Conservation (phyloP, 2,113 vertebrate species). For the Piliocolobus tephrosceles region DNA sequence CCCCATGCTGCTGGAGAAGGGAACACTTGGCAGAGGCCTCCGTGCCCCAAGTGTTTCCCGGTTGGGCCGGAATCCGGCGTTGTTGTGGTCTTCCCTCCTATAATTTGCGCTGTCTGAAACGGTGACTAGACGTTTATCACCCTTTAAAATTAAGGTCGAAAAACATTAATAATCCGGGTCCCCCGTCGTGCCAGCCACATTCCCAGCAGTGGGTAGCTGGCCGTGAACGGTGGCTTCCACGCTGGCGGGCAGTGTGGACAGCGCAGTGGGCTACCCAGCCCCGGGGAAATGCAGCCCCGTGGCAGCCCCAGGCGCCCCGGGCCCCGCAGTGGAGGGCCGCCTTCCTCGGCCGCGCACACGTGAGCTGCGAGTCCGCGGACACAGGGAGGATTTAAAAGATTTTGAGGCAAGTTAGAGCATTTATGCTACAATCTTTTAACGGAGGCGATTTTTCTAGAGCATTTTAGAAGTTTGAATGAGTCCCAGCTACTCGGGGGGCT, state of each 20-base stretch:
- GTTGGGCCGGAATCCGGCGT: not conserved
- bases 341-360: not conserved
- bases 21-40: fast-evolving
- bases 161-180: not conserved
- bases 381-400: not conserved
- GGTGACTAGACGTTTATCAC: too few relatives aligned
- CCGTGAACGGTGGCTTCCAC: not conserved
- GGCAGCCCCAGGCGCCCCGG: too few relatives aligned
- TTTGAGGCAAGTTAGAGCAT: not conserved
- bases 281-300: too few relatives aligned
- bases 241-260: not conserved
- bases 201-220: too few relatives aligned
- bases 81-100: not conserved
- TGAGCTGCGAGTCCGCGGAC: not conserved
- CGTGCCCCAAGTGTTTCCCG: not conserved
- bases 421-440: not conserved
- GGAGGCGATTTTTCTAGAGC: not conserved
- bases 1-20: not conserved
- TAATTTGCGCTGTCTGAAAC: not conserved
- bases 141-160: not conserved
- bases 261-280: not conserved
- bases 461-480: not conserved
- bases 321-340: not conserved
- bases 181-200: too few relatives aligned
- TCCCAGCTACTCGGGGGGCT: too few relatives aligned